Evolutionary conservation across 1,140 invertebrate genomes (phyloP), one percentile per base, ranked within the genome.

Genomic region (Conus betulinus): DNA sequence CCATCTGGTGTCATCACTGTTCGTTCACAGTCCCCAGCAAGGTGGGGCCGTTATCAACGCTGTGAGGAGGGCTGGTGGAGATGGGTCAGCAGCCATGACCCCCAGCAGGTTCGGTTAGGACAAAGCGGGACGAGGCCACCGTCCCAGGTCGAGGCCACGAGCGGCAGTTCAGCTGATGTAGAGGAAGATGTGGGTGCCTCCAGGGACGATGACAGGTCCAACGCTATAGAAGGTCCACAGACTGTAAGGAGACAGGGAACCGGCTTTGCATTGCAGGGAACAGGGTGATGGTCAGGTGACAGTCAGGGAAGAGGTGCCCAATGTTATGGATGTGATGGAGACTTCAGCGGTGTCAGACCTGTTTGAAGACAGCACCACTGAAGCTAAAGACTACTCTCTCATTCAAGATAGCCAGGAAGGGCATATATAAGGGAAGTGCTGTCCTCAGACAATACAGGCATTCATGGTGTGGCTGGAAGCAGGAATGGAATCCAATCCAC

Each of bases 341-440:
- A 78, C 53, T 3, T 88, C 88, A 60, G 67, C 52, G 27, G 23
- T 88, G 25, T 63, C 27, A 5, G 84, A 88, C 60, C 25, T 88
- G 5, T 81, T 88, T 20, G 84, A 85, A 13, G 74, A 85, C 52
- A 88, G 83, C 55, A 52, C 67, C 27, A 10, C 57, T 52, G 71
- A 81, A 71, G 25, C 11, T 23, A 23, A 7, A 7, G 67, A 71
- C 20, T 7, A 6, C 20, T 71, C 11, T 23, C 13, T n/a, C 67
- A 60, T 11, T 0, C 8, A 60, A 15, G 57, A 60, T 39, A 15
- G 8, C 57, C 57, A 60, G 57, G 57, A 15, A 60, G 57, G 15
- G 57, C 8, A 39, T 39, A 4, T 60, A 4, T 60, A 11, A 60
- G 57, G 8, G 57, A 60, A 15, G 15, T 4, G 15, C 57, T 60